phyloP scores from a whole-genome alignment of 2,888 invertebrate species.

The Cosmopolites sordidus region DNA sequence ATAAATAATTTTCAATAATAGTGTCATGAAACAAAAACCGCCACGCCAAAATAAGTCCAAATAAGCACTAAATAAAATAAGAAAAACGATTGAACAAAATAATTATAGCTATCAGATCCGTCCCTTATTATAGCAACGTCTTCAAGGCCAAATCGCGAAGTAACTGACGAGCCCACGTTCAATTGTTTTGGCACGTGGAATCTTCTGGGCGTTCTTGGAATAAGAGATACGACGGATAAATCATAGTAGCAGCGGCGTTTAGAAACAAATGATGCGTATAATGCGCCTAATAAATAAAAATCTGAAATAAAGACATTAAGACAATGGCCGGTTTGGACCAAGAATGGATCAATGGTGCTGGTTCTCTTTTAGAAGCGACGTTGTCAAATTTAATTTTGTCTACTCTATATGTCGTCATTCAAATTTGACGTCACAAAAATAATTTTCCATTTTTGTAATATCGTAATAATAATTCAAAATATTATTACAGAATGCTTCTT shows the following conservation, averaged over 20 bases:
- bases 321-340: conserved; percentile 34
- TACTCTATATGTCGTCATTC: no score
- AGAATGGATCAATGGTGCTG: neutral
- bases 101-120: no score
- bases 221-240: conserved; percentile 12
- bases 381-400: neutral
- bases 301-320: conserved; percentile 47
- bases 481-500: no score
- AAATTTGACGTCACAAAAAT: no score
- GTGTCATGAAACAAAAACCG: no score
- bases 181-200: conserved; percentile 9
- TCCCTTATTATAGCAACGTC: no score
- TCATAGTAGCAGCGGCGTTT: conserved; percentile 20
- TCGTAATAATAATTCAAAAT: no score
- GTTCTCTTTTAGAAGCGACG: neutral
- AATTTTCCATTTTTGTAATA: no score
- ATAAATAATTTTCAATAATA: no score
- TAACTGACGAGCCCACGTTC: conserved; percentile 6
- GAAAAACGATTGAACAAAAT: no score
- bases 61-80: no score
- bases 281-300: conserved; percentile 44
- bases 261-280: conserved; percentile 38
- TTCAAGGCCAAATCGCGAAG: neutral
- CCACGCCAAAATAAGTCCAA: no score
- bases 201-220: conserved; percentile 8